Percentiles rank a stretch among this genome's conserved stretches.
Evolutionary conservation across 1,140 invertebrate genomes (phyloP).

Genomic region (Drosophila miranda): DNA sequence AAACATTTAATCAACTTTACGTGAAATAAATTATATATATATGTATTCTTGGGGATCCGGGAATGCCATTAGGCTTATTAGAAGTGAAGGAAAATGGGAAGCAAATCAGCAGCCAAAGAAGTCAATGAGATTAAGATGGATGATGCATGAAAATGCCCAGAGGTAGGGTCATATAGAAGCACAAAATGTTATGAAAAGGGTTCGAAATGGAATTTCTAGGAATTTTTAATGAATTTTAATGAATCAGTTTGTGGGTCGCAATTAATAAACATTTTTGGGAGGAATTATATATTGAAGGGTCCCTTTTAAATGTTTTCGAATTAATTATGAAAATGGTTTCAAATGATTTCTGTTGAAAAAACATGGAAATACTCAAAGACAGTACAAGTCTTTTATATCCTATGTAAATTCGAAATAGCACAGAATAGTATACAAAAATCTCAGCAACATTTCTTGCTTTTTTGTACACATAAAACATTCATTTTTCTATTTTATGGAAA

Average conservation of each 20-base stretch:
- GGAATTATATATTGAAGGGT: no score
- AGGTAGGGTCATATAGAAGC: background rate
- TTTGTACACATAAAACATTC: conserved; percentile 17
- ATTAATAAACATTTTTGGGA: no score
- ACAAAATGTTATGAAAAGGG: conserved; percentile 20
- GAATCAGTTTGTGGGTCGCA: no score
- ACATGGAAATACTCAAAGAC: no score
- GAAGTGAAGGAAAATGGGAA: conserved; percentile 26
- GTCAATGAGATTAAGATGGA: conserved; percentile 45
- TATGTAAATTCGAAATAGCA: no score
- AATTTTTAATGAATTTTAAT: conserved; percentile 13
- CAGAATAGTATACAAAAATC: conserved; percentile 2
- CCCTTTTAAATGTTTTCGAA: no score
- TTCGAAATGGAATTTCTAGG: background rate
- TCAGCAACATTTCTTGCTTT: conserved; percentile 5
- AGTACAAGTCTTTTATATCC: no score
- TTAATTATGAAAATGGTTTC: no score
- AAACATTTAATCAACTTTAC: conserved; percentile 74
- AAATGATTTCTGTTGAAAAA: no score
- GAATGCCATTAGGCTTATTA: conserved; percentile 68
- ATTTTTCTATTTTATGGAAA: conserved; percentile 25
- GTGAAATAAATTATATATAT: conserved; percentile 53
- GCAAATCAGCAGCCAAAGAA: conserved; percentile 7
- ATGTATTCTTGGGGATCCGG: background rate
- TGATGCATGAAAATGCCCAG: conserved; percentile 17